Base-by-base conservation (phyloP, 2,797 vertebrate species). In the Microctenopoma stevenorrisi region DNA sequence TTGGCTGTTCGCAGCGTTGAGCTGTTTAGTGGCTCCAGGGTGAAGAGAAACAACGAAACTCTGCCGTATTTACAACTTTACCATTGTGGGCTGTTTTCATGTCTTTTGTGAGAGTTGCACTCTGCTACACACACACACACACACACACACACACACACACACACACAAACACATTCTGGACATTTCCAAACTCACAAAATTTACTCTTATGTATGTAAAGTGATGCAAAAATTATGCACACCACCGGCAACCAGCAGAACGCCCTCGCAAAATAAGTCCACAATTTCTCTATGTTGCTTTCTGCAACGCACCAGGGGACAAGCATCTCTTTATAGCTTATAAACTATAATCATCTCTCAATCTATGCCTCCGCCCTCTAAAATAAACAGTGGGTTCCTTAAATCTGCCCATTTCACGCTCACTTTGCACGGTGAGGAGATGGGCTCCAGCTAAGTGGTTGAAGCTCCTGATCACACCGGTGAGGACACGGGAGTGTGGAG, bases 171-270 rank as follows among this genome's bases (percentile, higher is more conserved):
- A 69, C 61, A 68, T 7, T 6, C 5, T 14, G 55, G 57, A 66
- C 49, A 28, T 50, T 42, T 62, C 37, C 40, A 54, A 63, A 71
- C 54, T 25, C 55, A 26, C 42, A 65, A 53, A 56, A 61, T 46
- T 16, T 16, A 42, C 55, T 78, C 57, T 64, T 28, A 58, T 49
- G 18, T 62, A 77, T 79, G 78, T 67, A 77, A 81, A 83, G 73
- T 64, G 58, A 81, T 86, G 81, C 76, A 83, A 77, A 82, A 65
- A 62, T 68, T 54, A 78, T 81, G 78, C 72, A 1, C 2, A 46
- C 18, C 7, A 46, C 18, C 22, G 28, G 60, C 53, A 37, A 52
- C n/a, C 56, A 43, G 14, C 54, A 73, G 40, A 46, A 67, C 71
- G 54, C 75, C 78, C 68, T 68, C 70, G 26, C 78, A 73, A 46